Evolutionary conservation across 2,888 invertebrate genomes (phyloP), one percentile per base, ranked within the genome.

Genomic region (Drosophila hawaiiensis): DNA sequence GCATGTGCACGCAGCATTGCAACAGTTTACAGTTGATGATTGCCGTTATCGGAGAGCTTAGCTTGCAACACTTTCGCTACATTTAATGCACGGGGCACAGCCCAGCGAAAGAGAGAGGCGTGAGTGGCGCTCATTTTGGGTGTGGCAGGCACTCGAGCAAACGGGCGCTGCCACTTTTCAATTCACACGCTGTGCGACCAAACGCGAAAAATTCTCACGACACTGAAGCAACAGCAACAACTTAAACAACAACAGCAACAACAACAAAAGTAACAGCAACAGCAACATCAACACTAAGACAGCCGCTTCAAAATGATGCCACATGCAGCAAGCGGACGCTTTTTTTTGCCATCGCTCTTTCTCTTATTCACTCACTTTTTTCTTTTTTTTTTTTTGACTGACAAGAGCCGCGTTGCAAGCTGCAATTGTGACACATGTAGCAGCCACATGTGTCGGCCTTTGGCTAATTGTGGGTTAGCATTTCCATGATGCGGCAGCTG

Each of bases 171-270:
- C 55, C 68, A 73, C 78, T 79, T 73, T 79, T 82, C 78, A 83
- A 80, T 91, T 92, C 92, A 91, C 92, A 92, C 91, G 91, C 83
- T 91, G 84, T 79, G 89, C 89, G 89, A 80, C 88, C 82, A 86
- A 90, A 89, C 82, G 90, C 85, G 84, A 91, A 86, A 84, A 89
- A 83, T 92, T 91, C 91, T 90, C 91, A 91, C 91, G 92, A 91
- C 92, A 91, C 90, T 91, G 92, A 88, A 82, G 79, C 80, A 78
- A 72, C 85, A 81, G 62, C 74, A 70, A 72, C 76, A 73, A 58
- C 74, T 71, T n/a, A 58, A 61, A 10, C 52, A 54, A 29, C 59
- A 53, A 61, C 81, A 63, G 54, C 61, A 67, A 66, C 66, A 41
- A 9, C 5, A 65, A 63, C 66, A 41, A 9, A 6, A 39, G 4